Percentiles rank a stretch among this genome's conserved stretches.
Evolutionary conservation across 2,888 invertebrate genomes (phyloP).

Genomic region (Glyphotaelius pellucidus): DNA sequence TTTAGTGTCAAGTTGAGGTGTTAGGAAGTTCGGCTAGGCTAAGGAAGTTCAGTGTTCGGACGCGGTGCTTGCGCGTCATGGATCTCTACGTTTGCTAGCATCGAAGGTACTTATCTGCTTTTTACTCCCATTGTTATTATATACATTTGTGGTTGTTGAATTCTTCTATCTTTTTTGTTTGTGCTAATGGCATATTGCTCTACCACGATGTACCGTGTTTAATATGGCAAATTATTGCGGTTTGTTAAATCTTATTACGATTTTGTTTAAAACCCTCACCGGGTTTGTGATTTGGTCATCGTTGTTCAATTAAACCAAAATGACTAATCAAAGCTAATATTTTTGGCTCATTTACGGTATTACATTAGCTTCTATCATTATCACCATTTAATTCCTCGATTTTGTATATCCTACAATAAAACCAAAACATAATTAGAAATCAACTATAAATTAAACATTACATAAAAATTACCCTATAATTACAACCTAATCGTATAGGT

Average conservation of each 20-base stretch:
- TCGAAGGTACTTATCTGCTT: slow-evolving; percentile 54
- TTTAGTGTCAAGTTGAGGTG: slow-evolving; percentile 45
- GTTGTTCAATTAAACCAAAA: background rate
- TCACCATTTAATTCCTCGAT: background rate
- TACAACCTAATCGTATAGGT: background rate
- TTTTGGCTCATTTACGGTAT: background rate
- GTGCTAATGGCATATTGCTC: background rate
- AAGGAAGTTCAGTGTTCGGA: slow-evolving; percentile 38
- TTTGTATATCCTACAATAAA: background rate
- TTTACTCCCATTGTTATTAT: background rate
- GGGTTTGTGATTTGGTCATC: background rate
- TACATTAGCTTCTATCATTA: background rate
- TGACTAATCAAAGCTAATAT: no score
- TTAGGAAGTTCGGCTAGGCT: slow-evolving; percentile 23
- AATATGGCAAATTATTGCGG: background rate
- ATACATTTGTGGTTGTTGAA: background rate
- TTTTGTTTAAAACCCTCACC: background rate
- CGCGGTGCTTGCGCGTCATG: slow-evolving; percentile 54
- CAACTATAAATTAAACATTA: background rate
- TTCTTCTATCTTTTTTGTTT: background rate
- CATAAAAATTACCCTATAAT: background rate
- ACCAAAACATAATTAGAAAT: background rate
- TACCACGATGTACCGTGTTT: background rate
- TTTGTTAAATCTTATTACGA: background rate
- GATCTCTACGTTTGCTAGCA: slow-evolving; percentile 44